phyloP scores from a whole-genome alignment of 2,113 vertebrate species.

The Raja brachyura region DNA sequence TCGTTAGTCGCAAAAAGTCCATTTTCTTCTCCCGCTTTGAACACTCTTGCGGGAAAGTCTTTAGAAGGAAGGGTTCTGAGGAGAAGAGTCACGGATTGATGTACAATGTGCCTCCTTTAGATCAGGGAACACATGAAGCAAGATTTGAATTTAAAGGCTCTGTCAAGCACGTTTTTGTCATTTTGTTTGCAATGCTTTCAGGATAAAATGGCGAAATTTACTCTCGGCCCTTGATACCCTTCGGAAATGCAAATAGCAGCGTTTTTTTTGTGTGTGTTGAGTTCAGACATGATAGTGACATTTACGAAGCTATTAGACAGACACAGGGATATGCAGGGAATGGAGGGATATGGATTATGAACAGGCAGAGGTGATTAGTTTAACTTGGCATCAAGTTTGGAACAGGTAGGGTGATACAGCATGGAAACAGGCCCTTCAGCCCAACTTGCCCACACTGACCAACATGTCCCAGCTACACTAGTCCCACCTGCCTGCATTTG shows the following conservation, averaged over 20 bases:
- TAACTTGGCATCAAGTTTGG: no score
- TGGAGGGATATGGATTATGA: no score
- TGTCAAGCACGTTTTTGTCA: background rate
- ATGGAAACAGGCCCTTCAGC: no score
- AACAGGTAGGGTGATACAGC: no score
- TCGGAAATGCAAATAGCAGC: background rate
- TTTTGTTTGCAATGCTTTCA: background rate
- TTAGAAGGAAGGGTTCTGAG: background rate
- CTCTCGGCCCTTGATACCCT: background rate
- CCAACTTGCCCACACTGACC: no score
- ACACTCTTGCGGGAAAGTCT: background rate
- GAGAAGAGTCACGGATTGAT: background rate
- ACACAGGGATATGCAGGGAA: no score
- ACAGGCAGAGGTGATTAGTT: no score
- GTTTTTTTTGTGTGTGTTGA: background rate
- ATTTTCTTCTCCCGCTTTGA: background rate
- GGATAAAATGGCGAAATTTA: background rate
- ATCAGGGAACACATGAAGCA: background rate
- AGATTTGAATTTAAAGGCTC: background rate
- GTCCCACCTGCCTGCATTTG: no score
- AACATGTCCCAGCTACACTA: no score
- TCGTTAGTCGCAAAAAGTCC: background rate
- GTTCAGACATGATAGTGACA: background rate
- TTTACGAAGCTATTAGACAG: no score
- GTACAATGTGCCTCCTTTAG: background rate